phyloP scores from a whole-genome alignment of 2,797 vertebrate species.

The Halcyon leucocephala region DNA sequence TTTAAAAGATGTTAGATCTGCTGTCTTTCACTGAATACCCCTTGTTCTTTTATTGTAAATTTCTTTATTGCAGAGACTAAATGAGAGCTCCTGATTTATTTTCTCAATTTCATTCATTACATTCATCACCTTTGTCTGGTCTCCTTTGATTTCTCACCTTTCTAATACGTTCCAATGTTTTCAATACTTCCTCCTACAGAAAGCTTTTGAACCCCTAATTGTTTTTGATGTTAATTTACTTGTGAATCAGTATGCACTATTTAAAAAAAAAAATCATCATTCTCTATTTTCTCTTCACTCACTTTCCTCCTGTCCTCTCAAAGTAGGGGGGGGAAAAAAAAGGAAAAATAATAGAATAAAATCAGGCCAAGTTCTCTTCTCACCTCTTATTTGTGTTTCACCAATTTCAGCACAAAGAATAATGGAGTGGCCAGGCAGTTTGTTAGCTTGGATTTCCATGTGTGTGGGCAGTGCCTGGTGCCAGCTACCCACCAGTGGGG shows the following conservation, averaged over 20 bases:
- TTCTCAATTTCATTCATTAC: too few species aligned
- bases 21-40: too few species aligned
- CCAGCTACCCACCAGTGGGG: rapidly evolving
- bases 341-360: too few species aligned
- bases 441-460: not conserved
- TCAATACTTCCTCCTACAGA: not conserved
- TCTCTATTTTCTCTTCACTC: not conserved
- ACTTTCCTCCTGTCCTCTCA: not conserved
- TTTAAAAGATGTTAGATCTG: too few species aligned
- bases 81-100: too few species aligned
- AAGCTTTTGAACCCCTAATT: not conserved
- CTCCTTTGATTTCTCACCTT: not conserved
- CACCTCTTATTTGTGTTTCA: not conserved
- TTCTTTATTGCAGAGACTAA: too few species aligned
- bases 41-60: too few species aligned
- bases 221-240: not conserved
- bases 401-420: not conserved
- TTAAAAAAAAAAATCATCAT: not conserved
- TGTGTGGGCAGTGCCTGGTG: not conserved
- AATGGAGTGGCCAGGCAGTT: not conserved
- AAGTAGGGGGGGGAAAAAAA: not conserved
- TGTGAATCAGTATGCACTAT: rapidly evolving
- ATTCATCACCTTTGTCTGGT: not conserved
- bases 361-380: not conserved
- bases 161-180: not conserved